Evolutionary conservation across 2,113 vertebrate genomes (phyloP), one percentile per base, ranked within the genome.

Genomic region (Notothenia rossii): DNA sequence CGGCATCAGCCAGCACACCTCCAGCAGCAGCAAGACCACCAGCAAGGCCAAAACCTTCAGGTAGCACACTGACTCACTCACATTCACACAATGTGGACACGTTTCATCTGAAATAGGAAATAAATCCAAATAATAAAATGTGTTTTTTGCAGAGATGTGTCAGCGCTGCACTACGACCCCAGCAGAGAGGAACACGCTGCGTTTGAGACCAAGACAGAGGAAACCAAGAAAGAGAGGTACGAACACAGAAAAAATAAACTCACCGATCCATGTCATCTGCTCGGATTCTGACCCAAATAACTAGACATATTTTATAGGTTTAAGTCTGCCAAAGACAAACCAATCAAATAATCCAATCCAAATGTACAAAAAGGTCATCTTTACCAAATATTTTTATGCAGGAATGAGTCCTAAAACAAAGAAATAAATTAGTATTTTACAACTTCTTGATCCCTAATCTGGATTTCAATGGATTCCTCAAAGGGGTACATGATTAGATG

Each of bases 111-210:
- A 1, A 64, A 3, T 2, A 15, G 12, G 13, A 43, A 20, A 33
- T 7, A 7, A 0, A 73, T 3, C 10, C 8, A 46, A 12, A 1
- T 11, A 49, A 18, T 33, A 0, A 11, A 20, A 40, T 25, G 48
- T 67, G 78, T 69, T 50, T 50, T 9, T 58, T 81, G 22, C 69
- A 99, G 98, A 88, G 97, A 99, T 62, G 92, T 98, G 18, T 95
- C 96, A 9, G 86, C 94, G 2, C 84, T 99, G 76, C 98, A 94
- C 72, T 99, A 99, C 36, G 98, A 99, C 87, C 98, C 98, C 61
- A 97, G 96, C 22, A 95, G 88, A 83, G 90, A 97, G 36, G 97
- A 98, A 62, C 98, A 99, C 54, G 80, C 93, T 4, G 86, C 94
- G 13, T 98, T 97, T 74, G 98, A 99, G 94, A 96, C 81, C 75